Conservation (phyloP, 2,888 invertebrate species). For the Celastrina argiolus region DNA sequence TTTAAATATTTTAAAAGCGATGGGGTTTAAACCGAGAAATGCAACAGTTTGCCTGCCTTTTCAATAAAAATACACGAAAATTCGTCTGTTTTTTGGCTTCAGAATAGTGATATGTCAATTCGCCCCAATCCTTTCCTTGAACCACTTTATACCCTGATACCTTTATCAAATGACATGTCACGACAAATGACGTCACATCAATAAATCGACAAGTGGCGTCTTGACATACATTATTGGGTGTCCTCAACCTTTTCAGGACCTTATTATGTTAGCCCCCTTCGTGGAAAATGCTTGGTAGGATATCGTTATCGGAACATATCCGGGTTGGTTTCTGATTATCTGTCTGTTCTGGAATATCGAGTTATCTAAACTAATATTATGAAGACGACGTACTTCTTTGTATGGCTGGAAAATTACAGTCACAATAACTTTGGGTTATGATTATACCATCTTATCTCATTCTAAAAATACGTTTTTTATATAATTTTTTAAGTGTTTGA, state of each 20-base stretch:
- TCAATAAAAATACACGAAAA: no score
- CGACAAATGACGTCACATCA: neutral
- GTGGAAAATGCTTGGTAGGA: neutral
- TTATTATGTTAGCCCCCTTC: neutral
- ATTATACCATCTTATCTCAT: no score
- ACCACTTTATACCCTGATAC: neutral
- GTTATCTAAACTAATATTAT: no score
- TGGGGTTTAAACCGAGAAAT: no score
- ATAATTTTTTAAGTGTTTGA: no score
- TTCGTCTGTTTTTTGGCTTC: neutral
- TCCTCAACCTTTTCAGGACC: neutral
- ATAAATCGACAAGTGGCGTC: neutral
- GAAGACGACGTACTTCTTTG: no score
- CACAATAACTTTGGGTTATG: no score
- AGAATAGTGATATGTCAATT: neutral
- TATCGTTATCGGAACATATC: neutral
- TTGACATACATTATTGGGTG: slow-evolving; percentile 1
- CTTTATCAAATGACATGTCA: neutral
- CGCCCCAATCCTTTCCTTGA: neutral
- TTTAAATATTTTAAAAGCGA: no score
- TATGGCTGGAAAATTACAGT: no score
- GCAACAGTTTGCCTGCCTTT: no score
- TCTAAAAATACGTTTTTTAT: no score
- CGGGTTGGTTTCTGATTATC: neutral
- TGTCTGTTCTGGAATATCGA: no score